phyloP scores from a whole-genome alignment of 2,888 invertebrate genomes.

The Drosophila formosana region DNA sequence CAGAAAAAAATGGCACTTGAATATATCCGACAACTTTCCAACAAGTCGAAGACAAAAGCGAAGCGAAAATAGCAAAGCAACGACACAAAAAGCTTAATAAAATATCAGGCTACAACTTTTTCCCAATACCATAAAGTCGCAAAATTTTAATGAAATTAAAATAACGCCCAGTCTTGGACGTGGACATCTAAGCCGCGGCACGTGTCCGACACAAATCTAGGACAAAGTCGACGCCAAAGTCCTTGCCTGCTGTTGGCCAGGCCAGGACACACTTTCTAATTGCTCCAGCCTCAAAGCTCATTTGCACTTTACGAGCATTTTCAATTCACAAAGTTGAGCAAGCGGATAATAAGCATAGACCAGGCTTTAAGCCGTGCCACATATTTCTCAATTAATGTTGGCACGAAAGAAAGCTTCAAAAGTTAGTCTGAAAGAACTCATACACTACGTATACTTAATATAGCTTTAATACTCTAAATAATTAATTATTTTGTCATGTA shows the following conservation, averaged over 20 bases:
- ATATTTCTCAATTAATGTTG: not conserved
- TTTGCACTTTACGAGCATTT: slow-evolving; percentile 25
- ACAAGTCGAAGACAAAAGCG: not conserved
- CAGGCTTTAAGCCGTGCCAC: not conserved
- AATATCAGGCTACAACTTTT: slow-evolving; percentile 50
- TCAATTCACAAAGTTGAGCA: slow-evolving; percentile 15
- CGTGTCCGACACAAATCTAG: slow-evolving; percentile 43
- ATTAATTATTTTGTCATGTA: too few species aligned
- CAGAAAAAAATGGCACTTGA: not conserved
- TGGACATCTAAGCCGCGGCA: slow-evolving; percentile 36
- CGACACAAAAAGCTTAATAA: slow-evolving; percentile 31
- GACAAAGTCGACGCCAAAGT: slow-evolving; percentile 23
- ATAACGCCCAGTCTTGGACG: slow-evolving; percentile 28
- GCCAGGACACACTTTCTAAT: slow-evolving; percentile 40
- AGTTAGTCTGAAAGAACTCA: too few species aligned
- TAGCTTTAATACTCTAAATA: too few species aligned
- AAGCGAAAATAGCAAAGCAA: slow-evolving; percentile 2
- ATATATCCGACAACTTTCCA: slow-evolving; percentile 23
- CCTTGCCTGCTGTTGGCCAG: slow-evolving; percentile 3
- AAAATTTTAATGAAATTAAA: slow-evolving; percentile 65
- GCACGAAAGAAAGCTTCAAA: too few species aligned
- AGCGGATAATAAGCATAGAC: not conserved
- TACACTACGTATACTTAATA: too few species aligned
- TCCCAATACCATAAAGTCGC: slow-evolving; percentile 47
- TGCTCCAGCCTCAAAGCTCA: slow-evolving; percentile 30